These are phyloP conservation scores for Calidris pygmaea DNA, from an alignment of 2,113 vertebrate genomes.

Conservation along the genomic window DNA sequence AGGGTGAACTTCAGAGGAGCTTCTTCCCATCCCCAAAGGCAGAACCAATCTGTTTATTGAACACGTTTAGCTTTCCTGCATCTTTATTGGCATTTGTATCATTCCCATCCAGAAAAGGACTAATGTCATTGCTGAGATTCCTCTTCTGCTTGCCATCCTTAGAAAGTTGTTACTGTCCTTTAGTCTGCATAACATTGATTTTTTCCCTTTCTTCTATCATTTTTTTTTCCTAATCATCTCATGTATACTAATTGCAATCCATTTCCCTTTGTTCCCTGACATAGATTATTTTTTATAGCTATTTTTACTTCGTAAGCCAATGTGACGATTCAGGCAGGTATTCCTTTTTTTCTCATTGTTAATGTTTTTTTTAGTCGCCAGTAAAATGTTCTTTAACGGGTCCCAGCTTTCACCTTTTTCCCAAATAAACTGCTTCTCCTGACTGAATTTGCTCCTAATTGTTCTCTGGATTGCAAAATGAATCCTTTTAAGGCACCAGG, in stretches of 20 bases:
- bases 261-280: background rate
- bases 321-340: background rate
- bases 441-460: conserved; percentile 12
- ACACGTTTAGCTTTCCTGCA: background rate
- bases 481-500: conserved; percentile 9
- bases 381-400: background rate
- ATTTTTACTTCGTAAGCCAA: background rate
- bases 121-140: background rate
- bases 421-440: background rate
- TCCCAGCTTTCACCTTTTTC: conserved; percentile 25
- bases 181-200: background rate
- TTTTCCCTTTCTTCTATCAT: background rate
- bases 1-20: background rate
- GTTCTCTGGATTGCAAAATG: conserved; percentile 12
- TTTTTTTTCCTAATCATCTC: background rate
- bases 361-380: background rate
- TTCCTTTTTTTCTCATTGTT: background rate
- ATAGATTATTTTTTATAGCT: background rate
- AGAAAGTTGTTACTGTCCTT: background rate
- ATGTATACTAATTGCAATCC: conserved; percentile 11
- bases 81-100: background rate
- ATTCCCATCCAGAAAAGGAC: background rate
- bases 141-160: background rate
- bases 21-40: background rate
- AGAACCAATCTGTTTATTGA: background rate